Evolutionary conservation across 2,797 vertebrate species (phyloP).

Genomic region (Propithecus deckenii): DNA sequence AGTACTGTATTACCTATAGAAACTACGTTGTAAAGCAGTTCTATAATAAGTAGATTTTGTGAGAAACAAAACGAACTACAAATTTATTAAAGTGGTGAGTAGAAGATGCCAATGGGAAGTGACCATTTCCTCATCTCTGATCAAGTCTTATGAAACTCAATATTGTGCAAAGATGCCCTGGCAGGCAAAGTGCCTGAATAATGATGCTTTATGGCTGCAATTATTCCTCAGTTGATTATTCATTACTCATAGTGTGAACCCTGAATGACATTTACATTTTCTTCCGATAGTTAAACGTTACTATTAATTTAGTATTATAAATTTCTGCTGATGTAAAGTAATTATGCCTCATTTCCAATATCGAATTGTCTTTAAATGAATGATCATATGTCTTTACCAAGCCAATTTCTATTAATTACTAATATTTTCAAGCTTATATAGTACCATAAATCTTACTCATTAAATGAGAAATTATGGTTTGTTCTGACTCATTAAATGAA

Average conservation of each 20-base stretch:
- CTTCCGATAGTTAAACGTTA: conserved; percentile 40
- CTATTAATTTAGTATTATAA: conserved; percentile 42
- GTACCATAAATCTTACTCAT: conserved; percentile 42
- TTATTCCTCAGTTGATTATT: conserved; percentile 58
- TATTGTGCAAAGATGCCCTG: neutral
- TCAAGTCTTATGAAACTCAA: neutral
- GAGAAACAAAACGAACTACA: neutral
- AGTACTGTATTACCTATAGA: neutral
- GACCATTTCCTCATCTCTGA: neutral
- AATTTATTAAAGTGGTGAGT: neutral
- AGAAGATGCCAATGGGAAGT: neutral
- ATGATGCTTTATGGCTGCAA: conserved; percentile 44
- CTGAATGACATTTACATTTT: conserved; percentile 50
- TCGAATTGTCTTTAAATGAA: conserved; percentile 44
- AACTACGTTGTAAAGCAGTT: neutral
- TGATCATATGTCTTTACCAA: conserved; percentile 27
- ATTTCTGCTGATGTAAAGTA: conserved; percentile 18
- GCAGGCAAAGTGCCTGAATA: conserved; percentile 34
- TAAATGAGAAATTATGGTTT: conserved; percentile 48
- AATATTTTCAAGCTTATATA: conserved; percentile 41
- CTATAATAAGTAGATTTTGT: neutral
- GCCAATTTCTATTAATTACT: conserved; percentile 47
- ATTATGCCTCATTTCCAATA: conserved; percentile 49
- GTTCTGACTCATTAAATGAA: conserved; percentile 41
- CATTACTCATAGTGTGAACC: conserved; percentile 42